These are phyloP conservation scores for Ruditapes philippinarum DNA, from an alignment of 1,140 invertebrate species.

Conservation along the genomic window DNA sequence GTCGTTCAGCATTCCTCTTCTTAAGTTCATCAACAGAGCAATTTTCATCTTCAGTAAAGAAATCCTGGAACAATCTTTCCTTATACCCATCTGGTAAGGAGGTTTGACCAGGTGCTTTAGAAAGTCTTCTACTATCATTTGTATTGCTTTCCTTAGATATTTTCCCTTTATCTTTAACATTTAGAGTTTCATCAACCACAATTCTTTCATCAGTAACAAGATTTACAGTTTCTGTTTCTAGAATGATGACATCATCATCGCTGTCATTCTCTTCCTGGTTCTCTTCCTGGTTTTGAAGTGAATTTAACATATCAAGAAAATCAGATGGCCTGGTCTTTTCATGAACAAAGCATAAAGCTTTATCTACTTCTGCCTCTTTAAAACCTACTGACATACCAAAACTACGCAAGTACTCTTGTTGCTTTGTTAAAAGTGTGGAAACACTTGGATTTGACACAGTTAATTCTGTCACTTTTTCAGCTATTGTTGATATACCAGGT, in stretches of 20 bases:
- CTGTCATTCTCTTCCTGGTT: background rate
- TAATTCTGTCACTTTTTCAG: background rate
- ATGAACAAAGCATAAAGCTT: constrained; percentile 73
- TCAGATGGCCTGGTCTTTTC: constrained; percentile 76
- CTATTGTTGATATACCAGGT: background rate
- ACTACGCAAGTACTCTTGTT: constrained; percentile 69
- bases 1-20: constrained; percentile 74
- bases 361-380: constrained; percentile 66
- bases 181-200: background rate
- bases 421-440: constrained; percentile 29
- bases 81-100: constrained; percentile 72
- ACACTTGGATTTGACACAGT: background rate
- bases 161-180: background rate
- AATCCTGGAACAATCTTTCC: constrained; percentile 69
- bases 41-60: constrained; percentile 69
- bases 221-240: constrained; percentile 40
- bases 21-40: constrained; percentile 72
- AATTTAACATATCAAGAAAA: constrained; percentile 68
- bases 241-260: constrained; percentile 37
- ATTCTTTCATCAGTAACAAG: background rate
- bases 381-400: constrained; percentile 74
- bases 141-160: background rate
- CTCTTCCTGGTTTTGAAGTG: background rate
- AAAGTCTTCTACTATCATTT: background rate
- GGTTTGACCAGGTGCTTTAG: background rate